phyloP scores from a whole-genome alignment of 1,140 invertebrate genomes.

The Apis dorsata region DNA sequence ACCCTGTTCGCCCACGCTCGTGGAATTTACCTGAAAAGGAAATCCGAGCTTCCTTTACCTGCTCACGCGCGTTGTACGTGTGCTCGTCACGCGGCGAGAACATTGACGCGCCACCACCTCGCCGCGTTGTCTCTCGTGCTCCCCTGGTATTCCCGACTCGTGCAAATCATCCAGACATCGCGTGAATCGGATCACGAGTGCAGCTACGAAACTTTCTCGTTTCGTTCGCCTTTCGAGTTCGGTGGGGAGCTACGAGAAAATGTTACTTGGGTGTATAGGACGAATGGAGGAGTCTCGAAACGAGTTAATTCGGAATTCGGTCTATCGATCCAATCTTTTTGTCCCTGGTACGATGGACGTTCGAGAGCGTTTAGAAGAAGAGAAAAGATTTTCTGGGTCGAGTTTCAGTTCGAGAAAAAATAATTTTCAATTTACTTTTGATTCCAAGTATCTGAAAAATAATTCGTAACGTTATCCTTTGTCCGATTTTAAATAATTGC shows the following conservation, averaged over 20 bases:
- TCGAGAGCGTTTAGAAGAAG: no score
- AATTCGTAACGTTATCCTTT: no score
- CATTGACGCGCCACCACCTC: conserved; percentile 7
- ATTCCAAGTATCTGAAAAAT: no score
- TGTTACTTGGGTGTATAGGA: no score
- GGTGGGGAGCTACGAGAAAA: no score
- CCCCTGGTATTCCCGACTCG: conserved; percentile 56
- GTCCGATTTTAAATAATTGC: neutral
- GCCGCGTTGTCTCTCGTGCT: conserved; percentile 33
- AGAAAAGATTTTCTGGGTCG: neutral
- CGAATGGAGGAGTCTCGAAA: no score
- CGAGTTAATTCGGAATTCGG: no score
- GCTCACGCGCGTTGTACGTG: conserved; percentile 40
- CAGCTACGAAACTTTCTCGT: conserved; percentile 7
- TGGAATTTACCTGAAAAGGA: conserved; percentile 77
- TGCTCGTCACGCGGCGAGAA: conserved; percentile 8
- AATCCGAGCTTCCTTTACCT: conserved; percentile 67
- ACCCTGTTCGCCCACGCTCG: conserved; percentile 74
- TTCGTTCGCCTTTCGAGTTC: neutral
- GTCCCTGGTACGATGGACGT: neutral
- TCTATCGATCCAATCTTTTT: neutral
- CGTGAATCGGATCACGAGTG: neutral
- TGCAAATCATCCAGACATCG: conserved; percentile 70
- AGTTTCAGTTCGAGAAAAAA: neutral
- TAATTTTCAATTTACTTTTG: no score